These are phyloP conservation scores for Kryptolebias ocellatus DNA, from an alignment of 2,797 vertebrate species.

Conservation along the genomic window DNA sequence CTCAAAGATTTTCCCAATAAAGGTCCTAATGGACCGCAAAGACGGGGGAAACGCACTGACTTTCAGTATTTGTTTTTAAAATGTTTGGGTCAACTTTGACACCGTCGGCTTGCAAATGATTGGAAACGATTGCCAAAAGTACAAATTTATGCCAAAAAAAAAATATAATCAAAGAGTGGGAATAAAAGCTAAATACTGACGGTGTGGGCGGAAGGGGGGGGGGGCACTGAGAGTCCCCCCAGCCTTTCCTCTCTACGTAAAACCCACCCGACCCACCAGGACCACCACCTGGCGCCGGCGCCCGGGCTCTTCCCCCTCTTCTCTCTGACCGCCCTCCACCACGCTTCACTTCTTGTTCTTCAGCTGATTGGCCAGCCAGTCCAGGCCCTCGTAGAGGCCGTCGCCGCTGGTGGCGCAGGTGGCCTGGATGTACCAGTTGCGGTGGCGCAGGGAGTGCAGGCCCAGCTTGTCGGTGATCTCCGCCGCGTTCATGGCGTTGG, in stretches of 20 bases:
- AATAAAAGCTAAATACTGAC: slow-evolving; percentile 43
- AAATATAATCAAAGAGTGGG: slow-evolving; percentile 35
- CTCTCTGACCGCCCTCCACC: slow-evolving; percentile 6
- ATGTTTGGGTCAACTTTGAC: slow-evolving; percentile 47
- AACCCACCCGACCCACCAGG: slow-evolving; percentile 73
- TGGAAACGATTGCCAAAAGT: slow-evolving; percentile 60
- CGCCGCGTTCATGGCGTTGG: slow-evolving; percentile 96
- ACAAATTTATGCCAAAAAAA: slow-evolving; percentile 48
- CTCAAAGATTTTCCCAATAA: slow-evolving; percentile 33
- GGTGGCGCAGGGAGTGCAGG: slow-evolving; percentile 93
- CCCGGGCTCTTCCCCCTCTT: slow-evolving; percentile 65
- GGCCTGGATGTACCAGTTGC: slow-evolving; percentile 98
- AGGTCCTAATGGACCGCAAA: slow-evolving; percentile 33
- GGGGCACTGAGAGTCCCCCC: slow-evolving; percentile 59
- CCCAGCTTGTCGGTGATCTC: slow-evolving; percentile 98
- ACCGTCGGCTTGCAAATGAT: slow-evolving; percentile 52
- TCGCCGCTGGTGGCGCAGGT: slow-evolving; percentile 97
- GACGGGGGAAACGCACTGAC: slow-evolving; percentile 32
- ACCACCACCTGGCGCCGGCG: slow-evolving; percentile 70
- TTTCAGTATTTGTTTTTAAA: slow-evolving; percentile 50
- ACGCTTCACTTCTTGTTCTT: slow-evolving; percentile 95
- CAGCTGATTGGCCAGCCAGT: slow-evolving; percentile 98
- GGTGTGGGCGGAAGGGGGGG: slow-evolving; percentile 42
- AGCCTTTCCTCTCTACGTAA: slow-evolving; percentile 66
- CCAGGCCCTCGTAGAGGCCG: slow-evolving; percentile 94